These are phyloP conservation scores for Brachyhypopomus occidentalis DNA, from an alignment of 2,113 vertebrate genomes.

Conservation along the genomic window DNA sequence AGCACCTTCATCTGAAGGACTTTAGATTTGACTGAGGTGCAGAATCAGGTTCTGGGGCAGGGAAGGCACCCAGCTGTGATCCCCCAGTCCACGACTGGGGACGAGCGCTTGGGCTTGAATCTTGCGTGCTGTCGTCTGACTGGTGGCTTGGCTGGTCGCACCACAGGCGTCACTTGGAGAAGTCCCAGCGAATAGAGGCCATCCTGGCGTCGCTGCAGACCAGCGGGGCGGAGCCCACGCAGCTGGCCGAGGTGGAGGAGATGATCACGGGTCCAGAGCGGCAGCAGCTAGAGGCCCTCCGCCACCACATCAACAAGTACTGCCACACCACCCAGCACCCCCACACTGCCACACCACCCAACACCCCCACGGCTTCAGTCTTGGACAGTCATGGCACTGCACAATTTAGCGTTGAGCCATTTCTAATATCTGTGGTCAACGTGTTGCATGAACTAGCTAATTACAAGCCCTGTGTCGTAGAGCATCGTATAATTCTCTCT, in stretches of 20 bases:
- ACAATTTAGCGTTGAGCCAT: no score
- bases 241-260: constrained; percentile 94
- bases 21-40: not conserved
- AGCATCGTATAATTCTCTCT: not conserved
- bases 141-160: constrained; percentile 19
- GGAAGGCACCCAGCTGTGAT: not conserved
- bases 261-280: constrained; percentile 92
- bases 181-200: constrained; percentile 94
- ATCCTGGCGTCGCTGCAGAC: constrained; percentile 93
- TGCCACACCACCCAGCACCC: constrained; percentile 1
- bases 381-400: not conserved
- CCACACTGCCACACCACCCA: no score
- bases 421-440: no score
- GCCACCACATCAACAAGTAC: constrained; percentile 91
- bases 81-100: not conserved
- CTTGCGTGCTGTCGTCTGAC: not conserved
- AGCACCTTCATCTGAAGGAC: not conserved
- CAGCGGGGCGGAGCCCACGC: constrained; percentile 82
- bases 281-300: constrained; percentile 88
- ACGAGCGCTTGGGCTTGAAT: not conserved
- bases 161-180: constrained; percentile 89
- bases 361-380: no score
- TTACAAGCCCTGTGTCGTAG: no score
- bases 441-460: no score
- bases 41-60: not conserved